Evolutionary conservation across 92 coral and sea anemone species (phyloP).

Genomic region (Zoanthus gigantus): DNA sequence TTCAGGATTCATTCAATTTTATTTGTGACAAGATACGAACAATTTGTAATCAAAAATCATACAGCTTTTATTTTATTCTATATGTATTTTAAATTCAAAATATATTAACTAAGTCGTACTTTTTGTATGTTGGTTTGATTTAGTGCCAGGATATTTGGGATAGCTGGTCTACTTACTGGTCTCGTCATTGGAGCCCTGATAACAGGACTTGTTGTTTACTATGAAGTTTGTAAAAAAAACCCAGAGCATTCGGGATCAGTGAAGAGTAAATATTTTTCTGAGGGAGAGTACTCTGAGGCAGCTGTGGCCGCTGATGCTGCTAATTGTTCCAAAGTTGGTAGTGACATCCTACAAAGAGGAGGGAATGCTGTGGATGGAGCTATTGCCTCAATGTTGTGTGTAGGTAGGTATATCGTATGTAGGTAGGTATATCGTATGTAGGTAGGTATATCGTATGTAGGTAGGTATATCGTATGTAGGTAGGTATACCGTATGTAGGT

Average conservation of each 20-base stretch:
- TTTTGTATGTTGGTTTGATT: not conserved
- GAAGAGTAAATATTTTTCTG: not conserved
- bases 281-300: conserved; percentile 34
- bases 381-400: conserved; percentile 48
- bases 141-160: not conserved
- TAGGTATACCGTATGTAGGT: too few relatives aligned
- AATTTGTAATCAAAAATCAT: too few relatives aligned
- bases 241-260: not conserved
- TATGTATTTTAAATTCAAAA: too few relatives aligned
- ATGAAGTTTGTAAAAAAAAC: not conserved
- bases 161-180: not conserved
- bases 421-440: too few relatives aligned
- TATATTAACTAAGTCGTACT: too few relatives aligned
- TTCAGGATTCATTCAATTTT: too few relatives aligned
- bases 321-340: conserved; percentile 53
- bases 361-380: conserved; percentile 64
- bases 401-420: conserved; percentile 3
- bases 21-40: too few relatives aligned
- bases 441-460: too few relatives aligned
- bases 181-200: not conserved
- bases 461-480: too few relatives aligned
- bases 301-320: conserved; percentile 65
- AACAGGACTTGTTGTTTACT: not conserved
- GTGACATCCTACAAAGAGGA: conserved; percentile 46
- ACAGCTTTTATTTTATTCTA: too few relatives aligned